Evolutionary conservation across 2,113 vertebrate species (phyloP), one percentile per base, ranked within the genome.

Genomic region (Solea senegalensis): DNA sequence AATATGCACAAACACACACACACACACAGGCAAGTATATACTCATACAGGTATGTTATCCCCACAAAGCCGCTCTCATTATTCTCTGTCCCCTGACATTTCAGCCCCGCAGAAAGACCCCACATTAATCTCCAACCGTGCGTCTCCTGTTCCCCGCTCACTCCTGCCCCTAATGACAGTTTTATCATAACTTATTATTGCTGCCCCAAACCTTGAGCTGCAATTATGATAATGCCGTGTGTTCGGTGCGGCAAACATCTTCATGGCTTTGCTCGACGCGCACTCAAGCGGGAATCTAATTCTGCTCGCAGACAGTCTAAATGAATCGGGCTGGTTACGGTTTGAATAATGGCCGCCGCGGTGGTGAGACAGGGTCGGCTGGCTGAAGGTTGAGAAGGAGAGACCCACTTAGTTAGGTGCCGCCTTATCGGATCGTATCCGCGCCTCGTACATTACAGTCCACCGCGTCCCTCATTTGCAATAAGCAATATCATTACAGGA

Each of bases 161-260:
- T 76, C 66, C 59, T 59, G 54, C 65, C 70, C 70, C 85, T 92
- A 91, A 90, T 88, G 90, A 90, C 91, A 90, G 84, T 91, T 92
- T 92, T 90, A 93, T 92, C 90, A 90, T 81, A 91, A 92, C 79
- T 89, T 92, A 93, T 92, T 93, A 92, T 86, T 90, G 84, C 80
- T 72, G 61, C 50, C 80, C 84, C 72, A 74, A 34, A 83, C 83
- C 80, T 73, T 12, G 75, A 82, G 84, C 74, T 56, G 56, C 86
- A 91, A 93, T 92, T 90, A 94, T 92, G 90, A 83, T 92, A 92
- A 94, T 92, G 76, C 34, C 2, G 21, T 39, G 64, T 86, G 72
- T 90, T 87, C 81, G 80, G 85, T 83, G 72, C 21, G 40, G 75
- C 64, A 89, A 89, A 87, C 85, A 80, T 82, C 88, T 88, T 87